Evolutionary conservation across 2,888 invertebrate species (phyloP).

Genomic region (Chydorus sphaericus): DNA sequence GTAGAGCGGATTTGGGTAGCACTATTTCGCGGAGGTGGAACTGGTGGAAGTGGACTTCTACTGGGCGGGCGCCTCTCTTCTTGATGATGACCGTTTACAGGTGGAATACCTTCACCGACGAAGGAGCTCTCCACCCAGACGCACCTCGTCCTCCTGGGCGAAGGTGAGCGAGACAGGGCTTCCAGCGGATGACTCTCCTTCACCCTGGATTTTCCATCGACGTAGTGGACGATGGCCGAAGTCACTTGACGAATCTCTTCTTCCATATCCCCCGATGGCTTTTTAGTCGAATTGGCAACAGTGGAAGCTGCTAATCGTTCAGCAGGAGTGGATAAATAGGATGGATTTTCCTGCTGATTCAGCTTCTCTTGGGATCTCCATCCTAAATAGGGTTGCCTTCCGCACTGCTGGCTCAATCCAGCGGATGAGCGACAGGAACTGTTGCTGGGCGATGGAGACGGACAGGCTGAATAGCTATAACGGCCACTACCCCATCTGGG

Average conservation of each 20-base stretch:
- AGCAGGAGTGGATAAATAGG: constrained; percentile 56
- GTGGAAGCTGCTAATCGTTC: constrained; percentile 45
- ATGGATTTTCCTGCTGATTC: constrained; percentile 30
- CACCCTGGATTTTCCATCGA: constrained; percentile 25
- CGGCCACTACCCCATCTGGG: constrained; percentile 14
- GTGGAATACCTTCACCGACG: constrained; percentile 37
- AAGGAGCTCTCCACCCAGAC: constrained; percentile 90
- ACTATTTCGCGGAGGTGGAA: background rate
- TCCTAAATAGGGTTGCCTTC: constrained; percentile 74
- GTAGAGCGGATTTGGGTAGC: too few relatives aligned
- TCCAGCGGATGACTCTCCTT: constrained; percentile 17
- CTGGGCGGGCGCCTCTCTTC: too few relatives aligned
- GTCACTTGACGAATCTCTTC: constrained; percentile 67
- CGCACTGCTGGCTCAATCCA: constrained; percentile 23
- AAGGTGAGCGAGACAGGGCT: constrained; percentile 26
- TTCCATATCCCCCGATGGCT: constrained; percentile 21
- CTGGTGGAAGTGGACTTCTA: constrained; percentile 45
- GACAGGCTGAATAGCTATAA: constrained; percentile 16
- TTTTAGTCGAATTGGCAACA: constrained; percentile 13
- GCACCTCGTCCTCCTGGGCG: constrained; percentile 29
- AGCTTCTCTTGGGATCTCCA: constrained; percentile 79
- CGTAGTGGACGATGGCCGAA: constrained; percentile 83
- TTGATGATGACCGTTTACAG: background rate
- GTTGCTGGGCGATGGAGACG: constrained; percentile 22
- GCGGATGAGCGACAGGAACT: constrained; percentile 48